Evolutionary conservation across 2,113 vertebrate genomes (phyloP), one percentile per base, ranked within the genome.

Genomic region (Lampris incognitus): DNA sequence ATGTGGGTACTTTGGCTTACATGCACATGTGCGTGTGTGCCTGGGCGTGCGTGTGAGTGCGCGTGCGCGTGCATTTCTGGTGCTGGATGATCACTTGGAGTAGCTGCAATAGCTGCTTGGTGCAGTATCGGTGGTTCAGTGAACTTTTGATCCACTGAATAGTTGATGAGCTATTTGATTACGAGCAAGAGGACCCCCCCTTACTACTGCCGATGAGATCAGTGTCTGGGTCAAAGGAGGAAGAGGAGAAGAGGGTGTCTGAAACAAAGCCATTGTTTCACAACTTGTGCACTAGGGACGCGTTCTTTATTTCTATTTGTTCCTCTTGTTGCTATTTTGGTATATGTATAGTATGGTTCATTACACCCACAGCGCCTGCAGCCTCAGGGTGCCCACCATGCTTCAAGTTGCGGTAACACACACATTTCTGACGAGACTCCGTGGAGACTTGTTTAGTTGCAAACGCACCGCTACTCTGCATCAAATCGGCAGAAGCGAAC

Each of bases 101-200:
- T 63, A 62, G 3, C 66, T 56, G 57, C 44, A 5, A 50, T 66
- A 59, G 64, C 74, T 39, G 55, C 61, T 83, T 67, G 59, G 68
- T 50, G 55, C 69, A 63, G 78, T 60, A 70, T 76, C 84, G 83
- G 88, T 69, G 80, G 88, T 81, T 62, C 42, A 42, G 24, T 84
- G 84, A 92, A 87, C 87, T 85, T 90, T 85, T 87, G 85, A 85
- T 88, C 82, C 67, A 62, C 55, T 91, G 83, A 89, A 91, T 90
- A 87, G 82, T 91, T 91, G 78, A 92, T 90, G 81, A 87, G 84
- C 65, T 83, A 88, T 85, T 88, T 87, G 89, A 92, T 91, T 89
- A 87, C 88, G 76, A 85, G 69, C 70, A 86, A 87, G 85, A 84
- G 70, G 37, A 61, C 66, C 76, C 42, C 42, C 76, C 37, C 79